phyloP scores from a whole-genome alignment of 2,797 vertebrate species.

The Antennarius maculatus region DNA sequence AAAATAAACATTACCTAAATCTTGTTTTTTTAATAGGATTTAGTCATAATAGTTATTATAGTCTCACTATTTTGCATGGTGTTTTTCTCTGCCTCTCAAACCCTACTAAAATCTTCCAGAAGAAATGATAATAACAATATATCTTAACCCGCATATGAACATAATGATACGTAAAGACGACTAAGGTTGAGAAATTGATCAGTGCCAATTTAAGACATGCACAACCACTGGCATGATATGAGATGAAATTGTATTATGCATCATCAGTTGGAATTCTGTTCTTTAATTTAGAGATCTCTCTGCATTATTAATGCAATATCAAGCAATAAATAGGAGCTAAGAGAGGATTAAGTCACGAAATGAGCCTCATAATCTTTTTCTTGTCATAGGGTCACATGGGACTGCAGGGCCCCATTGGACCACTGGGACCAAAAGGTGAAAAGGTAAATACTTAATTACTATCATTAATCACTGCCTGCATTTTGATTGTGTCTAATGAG shows the following conservation, averaged over 20 bases:
- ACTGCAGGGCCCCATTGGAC: slow-evolving; percentile 85
- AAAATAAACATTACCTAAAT: no score
- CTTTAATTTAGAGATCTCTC: background rate
- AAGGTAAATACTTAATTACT: slow-evolving; percentile 83
- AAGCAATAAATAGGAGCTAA: background rate
- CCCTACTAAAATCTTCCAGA: background rate
- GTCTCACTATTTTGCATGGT: no score
- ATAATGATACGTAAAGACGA: background rate
- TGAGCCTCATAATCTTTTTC: slow-evolving; percentile 18
- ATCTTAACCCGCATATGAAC: background rate
- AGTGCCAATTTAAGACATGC: slow-evolving; percentile 2
- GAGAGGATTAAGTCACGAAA: background rate
- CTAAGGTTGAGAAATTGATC: background rate
- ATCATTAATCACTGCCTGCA: slow-evolving; percentile 17
- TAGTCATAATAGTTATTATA: no score
- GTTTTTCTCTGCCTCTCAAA: no score
- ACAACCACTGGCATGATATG: slow-evolving; percentile 3
- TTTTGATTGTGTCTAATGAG: slow-evolving; percentile 36
- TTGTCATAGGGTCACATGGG: slow-evolving; percentile 88
- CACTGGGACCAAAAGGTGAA: slow-evolving; percentile 91
- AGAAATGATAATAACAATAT: background rate
- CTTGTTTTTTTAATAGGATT: no score
- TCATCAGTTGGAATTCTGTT: no score
- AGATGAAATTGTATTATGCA: slow-evolving; percentile 1
- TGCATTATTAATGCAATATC: background rate